Percentiles rank a stretch among this genome's conserved stretches.
These are phyloP conservation scores for Tarsius wallacei DNA, from an alignment of 2,797 vertebrate genomes.

Conservation along the genomic window DNA sequence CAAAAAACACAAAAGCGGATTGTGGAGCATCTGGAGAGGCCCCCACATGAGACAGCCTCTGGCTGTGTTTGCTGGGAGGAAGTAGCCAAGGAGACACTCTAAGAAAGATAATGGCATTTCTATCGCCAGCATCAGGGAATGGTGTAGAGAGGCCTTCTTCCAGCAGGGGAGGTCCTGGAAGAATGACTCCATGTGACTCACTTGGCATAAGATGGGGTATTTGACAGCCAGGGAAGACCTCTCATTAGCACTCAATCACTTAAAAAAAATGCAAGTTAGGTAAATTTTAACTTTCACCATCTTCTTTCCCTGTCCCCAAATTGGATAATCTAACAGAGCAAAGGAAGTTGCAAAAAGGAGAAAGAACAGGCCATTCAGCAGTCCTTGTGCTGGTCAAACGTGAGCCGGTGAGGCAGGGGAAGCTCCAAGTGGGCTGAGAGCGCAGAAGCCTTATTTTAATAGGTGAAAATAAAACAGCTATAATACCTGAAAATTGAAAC, in stretches of 20 bases:
- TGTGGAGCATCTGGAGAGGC: neutral
- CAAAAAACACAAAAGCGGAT: neutral
- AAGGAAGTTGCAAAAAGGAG: neutral
- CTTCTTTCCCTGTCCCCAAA: neutral
- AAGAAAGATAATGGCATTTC: neutral
- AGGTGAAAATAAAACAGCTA: neutral
- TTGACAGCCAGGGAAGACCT: neutral
- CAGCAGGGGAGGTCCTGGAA: neutral
- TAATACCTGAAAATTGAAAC: neutral
- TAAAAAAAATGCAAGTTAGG: neutral
- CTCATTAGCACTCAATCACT: neutral
- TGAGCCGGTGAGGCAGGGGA: neutral
- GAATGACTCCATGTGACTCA: neutral
- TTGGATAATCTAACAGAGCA: neutral
- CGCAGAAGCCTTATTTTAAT: neutral
- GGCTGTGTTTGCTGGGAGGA: neutral
- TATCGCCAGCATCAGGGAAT: neutral
- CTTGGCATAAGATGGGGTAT: neutral
- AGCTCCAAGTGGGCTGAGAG: neutral
- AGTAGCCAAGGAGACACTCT: neutral
- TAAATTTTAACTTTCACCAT: neutral
- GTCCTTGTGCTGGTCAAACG: neutral
- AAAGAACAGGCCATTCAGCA: neutral
- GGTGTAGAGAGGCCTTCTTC: neutral
- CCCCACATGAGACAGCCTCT: neutral